A percentile compares a stretch with the other conserved stretches of the same genome.
Conservation (phyloP, 53 echinoderm and acorn worm genomes). For the Glandiceps talaboti region DNA sequence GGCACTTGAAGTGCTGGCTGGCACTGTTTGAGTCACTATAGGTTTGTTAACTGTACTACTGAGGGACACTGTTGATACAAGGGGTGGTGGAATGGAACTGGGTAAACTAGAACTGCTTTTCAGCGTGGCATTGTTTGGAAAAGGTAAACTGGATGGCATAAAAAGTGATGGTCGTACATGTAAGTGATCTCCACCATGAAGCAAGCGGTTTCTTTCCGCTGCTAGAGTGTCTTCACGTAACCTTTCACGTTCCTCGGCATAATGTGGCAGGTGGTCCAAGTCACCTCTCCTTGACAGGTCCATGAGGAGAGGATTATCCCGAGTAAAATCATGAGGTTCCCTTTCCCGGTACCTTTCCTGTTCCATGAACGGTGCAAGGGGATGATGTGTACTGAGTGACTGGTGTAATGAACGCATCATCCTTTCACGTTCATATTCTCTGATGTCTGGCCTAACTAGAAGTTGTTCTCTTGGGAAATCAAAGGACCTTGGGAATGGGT, state of each 20-base stretch:
- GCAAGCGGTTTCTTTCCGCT: conserved; percentile 58
- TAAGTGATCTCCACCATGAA: conserved; percentile 40
- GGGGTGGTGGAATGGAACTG: not conserved
- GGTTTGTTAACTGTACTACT: not conserved
- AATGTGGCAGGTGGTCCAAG: conserved; percentile 15
- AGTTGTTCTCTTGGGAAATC: conserved; percentile 33
- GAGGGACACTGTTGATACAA: not conserved
- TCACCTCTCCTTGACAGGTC: conserved; percentile 54
- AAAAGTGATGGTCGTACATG: conserved; percentile 35
- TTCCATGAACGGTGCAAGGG: conserved; percentile 82
- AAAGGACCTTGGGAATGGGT: conserved; percentile 41
- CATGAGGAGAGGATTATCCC: conserved; percentile 85
- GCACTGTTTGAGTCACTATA: not conserved
- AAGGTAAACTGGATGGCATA: conserved; percentile 39
- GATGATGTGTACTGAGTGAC: conserved; percentile 18
- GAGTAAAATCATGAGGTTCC: conserved; percentile 91
- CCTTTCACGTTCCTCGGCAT: conserved; percentile 71
- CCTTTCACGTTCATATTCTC: conserved; percentile 94
- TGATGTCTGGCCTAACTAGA: conserved; percentile 33
- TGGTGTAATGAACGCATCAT: conserved; percentile 60
- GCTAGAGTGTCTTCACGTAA: conserved; percentile 38
- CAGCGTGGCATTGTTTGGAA: conserved; percentile 30
- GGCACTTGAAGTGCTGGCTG: not conserved
- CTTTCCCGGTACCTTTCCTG: conserved; percentile 87
- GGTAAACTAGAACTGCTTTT: not conserved